Evolutionary conservation across 2,113 vertebrate genomes (phyloP), one percentile per base, ranked within the genome.

Genomic region (Chloebia gouldiae): DNA sequence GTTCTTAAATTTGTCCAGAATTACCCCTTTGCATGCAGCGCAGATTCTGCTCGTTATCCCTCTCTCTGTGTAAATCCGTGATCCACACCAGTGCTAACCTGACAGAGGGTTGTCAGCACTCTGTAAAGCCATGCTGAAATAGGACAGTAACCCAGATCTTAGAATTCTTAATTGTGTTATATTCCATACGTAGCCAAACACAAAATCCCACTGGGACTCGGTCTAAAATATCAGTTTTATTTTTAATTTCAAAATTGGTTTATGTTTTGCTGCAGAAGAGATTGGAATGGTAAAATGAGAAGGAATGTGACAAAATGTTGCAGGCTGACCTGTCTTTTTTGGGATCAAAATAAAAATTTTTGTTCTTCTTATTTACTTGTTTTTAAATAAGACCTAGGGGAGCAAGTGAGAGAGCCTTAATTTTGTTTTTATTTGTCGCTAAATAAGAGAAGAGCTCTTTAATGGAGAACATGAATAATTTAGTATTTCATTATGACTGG

Each of bases 181-280:
- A 40, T 86, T 81, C 78, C n/a, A 27, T 90, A 44, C 31, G 15
- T 59, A 88, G 64, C 42, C 44, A 42, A 91, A 91, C 45, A 88
- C 44, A 82, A 91, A 91, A 71, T 73, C 22, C 77, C 33, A 13
- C 6, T 59, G 82, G 35, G 81, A 77, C 24, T 33, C 1, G 2
- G 27, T 83, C 92, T 81, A 76, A 95, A 95, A 65, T 64, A 65
- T 6, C 21, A 17, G 50, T 30, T 92, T 84, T 90, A 91, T 87
- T 95, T 90, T 95, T 88, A 77, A 90, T 82, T 88, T 93, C 59
- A 66, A 88, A 93, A 90, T 91, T 9, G 31, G 20, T 84, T 94
- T 87, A 40, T 2, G 1, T 79, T 93, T 95, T 91, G 17, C 70
- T 24, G 9, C 39, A 8, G 33, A 47, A 39, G 77, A 3, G 2